phyloP scores from a whole-genome alignment of 2,797 vertebrate species.

The Corythornis leucogaster region DNA sequence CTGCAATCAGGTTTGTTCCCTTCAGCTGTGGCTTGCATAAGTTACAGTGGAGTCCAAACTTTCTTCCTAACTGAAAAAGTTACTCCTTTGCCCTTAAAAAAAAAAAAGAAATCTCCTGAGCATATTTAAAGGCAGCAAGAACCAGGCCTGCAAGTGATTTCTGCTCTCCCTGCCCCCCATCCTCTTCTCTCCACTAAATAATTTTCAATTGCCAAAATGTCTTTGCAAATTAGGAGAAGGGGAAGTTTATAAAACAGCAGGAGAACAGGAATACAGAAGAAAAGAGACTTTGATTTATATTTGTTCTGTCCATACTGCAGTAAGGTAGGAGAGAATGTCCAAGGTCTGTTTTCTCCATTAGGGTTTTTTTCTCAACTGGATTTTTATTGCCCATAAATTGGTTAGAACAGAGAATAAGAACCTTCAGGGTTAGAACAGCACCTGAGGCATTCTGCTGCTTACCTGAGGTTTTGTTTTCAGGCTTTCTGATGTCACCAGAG shows the following conservation, averaged over 20 bases:
- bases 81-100: not conserved
- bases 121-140: constrained; percentile 32
- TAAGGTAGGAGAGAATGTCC: constrained; percentile 11
- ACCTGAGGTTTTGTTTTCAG: constrained; percentile 15
- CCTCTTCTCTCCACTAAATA: constrained; percentile 20
- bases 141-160: constrained; percentile 48
- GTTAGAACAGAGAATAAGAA: constrained; percentile 3
- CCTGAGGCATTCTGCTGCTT: not conserved
- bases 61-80: not conserved
- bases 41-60: not conserved
- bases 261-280: constrained; percentile 34
- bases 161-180: not conserved
- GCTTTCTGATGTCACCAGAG: constrained; percentile 26
- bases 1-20: not conserved
- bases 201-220: constrained; percentile 50
- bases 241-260: constrained; percentile 71
- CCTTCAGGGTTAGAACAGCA: not conserved
- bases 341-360: constrained; percentile 53
- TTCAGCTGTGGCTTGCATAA: not conserved
- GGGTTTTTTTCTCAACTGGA: not conserved
- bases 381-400: constrained; percentile 26
- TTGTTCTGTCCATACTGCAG: not conserved
- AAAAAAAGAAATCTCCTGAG: not conserved
- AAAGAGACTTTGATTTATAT: constrained; percentile 54
- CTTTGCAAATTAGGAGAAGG: constrained; percentile 44